Evolutionary conservation across 2,888 invertebrate species (phyloP).

Genomic region (Lymantria dispar): DNA sequence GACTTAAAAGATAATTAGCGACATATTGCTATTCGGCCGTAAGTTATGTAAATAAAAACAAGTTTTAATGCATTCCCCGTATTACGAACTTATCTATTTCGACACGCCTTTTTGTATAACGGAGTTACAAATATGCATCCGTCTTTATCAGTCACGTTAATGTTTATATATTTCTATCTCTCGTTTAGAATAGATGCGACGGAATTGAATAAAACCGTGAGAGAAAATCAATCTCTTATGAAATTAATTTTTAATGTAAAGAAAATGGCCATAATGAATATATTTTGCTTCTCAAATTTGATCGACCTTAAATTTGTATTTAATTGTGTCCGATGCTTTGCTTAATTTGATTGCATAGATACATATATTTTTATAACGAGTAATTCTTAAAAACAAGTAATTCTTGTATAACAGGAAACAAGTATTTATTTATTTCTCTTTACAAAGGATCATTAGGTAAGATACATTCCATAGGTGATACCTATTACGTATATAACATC

Average conservation of each 20-base stretch:
- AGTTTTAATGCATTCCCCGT: constrained; percentile 50
- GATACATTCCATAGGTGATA: too few relatives aligned
- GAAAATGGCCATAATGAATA: too few relatives aligned
- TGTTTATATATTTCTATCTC: constrained; percentile 24
- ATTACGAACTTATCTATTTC: constrained; percentile 64
- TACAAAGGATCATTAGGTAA: too few relatives aligned
- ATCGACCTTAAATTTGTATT: too few relatives aligned
- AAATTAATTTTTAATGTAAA: neutral
- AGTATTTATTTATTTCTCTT: too few relatives aligned
- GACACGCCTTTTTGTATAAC: constrained; percentile 61
- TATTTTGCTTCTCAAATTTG: too few relatives aligned
- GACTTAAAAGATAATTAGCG: constrained; percentile 37
- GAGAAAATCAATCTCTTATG: constrained; percentile 16
- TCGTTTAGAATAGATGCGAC: constrained; percentile 32
- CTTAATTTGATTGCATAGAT: too few relatives aligned
- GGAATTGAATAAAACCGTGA: constrained; percentile 34
- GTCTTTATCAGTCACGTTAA: constrained; percentile 40
- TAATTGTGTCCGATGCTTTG: too few relatives aligned
- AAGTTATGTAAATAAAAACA: constrained; percentile 45
- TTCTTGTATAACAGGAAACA: too few relatives aligned
- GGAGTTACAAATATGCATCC: constrained; percentile 34
- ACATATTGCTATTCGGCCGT: constrained; percentile 44
- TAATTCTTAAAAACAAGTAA: too few relatives aligned
- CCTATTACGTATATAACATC: too few relatives aligned
- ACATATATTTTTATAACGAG: too few relatives aligned